Conservation (phyloP, 2,888 invertebrate species). For the Dioctria linearis region DNA sequence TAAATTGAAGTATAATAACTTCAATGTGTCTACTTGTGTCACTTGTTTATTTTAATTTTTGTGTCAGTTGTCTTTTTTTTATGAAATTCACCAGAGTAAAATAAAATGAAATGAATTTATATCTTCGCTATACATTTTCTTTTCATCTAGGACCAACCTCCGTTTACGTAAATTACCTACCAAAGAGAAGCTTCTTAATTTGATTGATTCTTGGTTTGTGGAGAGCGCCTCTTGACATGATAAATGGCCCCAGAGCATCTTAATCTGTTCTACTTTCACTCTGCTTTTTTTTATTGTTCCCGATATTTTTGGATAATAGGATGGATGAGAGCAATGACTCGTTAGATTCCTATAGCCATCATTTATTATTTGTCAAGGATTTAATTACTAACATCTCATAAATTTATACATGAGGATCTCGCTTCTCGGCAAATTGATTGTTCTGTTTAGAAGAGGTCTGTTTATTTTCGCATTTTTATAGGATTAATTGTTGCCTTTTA, state of each 20-base stretch:
- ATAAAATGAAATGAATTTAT: conserved; percentile 46
- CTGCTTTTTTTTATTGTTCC: conserved; percentile 43
- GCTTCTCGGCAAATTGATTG: conserved; percentile 16
- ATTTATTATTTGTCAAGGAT: conserved; percentile 51
- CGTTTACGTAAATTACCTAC: conserved; percentile 38
- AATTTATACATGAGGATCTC: conserved; percentile 41
- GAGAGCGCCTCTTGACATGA: conserved; percentile 42
- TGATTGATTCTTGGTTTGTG: conserved; percentile 46
- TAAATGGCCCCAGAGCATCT: conserved; percentile 23
- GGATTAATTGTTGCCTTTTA: not conserved
- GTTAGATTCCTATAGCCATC: conserved; percentile 35
- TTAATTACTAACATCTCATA: conserved; percentile 48
- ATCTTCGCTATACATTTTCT: conserved; percentile 34
- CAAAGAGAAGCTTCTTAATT: conserved; percentile 24
- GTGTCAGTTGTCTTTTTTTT: conserved; percentile 18
- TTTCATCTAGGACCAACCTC: not conserved
- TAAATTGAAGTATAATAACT: not conserved
- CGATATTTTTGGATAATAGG: conserved; percentile 35
- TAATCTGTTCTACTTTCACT: conserved; percentile 15
- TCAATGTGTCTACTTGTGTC: not conserved
- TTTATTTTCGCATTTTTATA: not conserved
- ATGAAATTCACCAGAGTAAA: conserved; percentile 15
- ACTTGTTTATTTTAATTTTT: not conserved
- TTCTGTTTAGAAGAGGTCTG: not conserved
- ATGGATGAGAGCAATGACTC: conserved; percentile 51